phyloP scores from a whole-genome alignment of 2,888 invertebrate species.

The Hypselothyrea guttata region DNA sequence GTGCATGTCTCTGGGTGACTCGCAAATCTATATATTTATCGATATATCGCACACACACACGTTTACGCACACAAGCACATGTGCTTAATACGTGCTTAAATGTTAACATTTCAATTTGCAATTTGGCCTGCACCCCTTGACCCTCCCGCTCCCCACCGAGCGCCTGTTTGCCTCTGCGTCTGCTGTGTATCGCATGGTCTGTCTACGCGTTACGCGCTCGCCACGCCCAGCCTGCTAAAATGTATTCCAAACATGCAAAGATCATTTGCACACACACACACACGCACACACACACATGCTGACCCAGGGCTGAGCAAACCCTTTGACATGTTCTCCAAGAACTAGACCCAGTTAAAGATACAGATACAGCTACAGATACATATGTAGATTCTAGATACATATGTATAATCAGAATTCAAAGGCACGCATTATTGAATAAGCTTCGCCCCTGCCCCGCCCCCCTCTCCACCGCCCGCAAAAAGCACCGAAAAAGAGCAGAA shows the following conservation, averaged over 20 bases:
- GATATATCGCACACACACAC: conserved; percentile 56
- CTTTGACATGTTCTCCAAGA: conserved; percentile 64
- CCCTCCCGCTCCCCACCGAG: conserved; percentile 2
- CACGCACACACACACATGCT: conserved; percentile 16
- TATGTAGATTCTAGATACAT: conserved; percentile 18
- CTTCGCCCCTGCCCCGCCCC: conserved; percentile 2
- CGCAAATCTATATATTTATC: conserved; percentile 55
- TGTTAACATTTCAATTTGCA: conserved; percentile 77
- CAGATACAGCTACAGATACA: conserved; percentile 27
- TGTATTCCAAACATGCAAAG: conserved; percentile 74
- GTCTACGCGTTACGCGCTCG: conserved; percentile 59
- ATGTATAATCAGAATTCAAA: conserved; percentile 74
- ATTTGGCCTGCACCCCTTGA: conserved; percentile 37
- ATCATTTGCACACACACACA: conserved; percentile 54
- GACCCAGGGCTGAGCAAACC: conserved; percentile 55
- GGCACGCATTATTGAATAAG: conserved; percentile 73
- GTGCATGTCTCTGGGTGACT: conserved; percentile 24
- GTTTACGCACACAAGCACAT: conserved; percentile 31
- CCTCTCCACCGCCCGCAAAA: conserved; percentile 1
- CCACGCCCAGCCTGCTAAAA: conserved; percentile 72
- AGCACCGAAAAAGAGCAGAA: conserved; percentile 10
- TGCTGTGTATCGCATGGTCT: conserved; percentile 24
- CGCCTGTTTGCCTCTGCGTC: conserved; percentile 14
- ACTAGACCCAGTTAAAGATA: conserved; percentile 18
- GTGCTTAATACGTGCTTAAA: conserved; percentile 76